Evolutionary conservation across 2,113 vertebrate species (phyloP).

Genomic region (Pedetes capensis): DNA sequence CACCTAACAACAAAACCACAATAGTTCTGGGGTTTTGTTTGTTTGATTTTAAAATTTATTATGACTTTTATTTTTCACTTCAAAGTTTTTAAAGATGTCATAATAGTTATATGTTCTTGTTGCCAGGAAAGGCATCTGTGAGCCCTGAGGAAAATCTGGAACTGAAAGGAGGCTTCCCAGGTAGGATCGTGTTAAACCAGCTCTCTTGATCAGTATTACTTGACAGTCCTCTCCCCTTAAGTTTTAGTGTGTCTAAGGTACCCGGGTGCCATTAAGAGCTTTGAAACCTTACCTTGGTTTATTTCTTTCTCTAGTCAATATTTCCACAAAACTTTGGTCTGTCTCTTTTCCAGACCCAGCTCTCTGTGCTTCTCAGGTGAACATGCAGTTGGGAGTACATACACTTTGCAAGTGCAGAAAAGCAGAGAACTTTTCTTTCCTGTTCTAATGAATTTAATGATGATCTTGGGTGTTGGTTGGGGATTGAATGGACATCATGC

Average conservation of each 20-base stretch:
- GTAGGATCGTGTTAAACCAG: rapidly evolving
- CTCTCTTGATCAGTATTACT: rapidly evolving
- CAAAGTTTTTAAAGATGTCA: background rate
- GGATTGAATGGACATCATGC: background rate
- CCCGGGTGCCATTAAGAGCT: background rate
- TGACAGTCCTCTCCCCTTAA: rapidly evolving
- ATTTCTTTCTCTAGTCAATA: background rate
- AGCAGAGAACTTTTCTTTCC: background rate
- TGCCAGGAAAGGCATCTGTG: background rate
- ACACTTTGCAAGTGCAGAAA: background rate
- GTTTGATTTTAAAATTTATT: background rate
- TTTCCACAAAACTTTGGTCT: background rate
- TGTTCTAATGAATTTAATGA: background rate
- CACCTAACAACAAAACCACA: background rate
- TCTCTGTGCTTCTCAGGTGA: background rate
- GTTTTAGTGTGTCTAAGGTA: rapidly evolving
- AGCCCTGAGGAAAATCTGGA: background rate
- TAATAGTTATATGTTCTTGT: background rate
- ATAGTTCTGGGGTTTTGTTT: background rate
- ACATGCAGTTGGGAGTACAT: background rate
- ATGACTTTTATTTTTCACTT: background rate
- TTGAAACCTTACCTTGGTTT: background rate
- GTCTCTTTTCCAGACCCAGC: background rate
- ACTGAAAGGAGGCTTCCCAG: background rate
- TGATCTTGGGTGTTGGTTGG: background rate